phyloP scores from a whole-genome alignment of 2,797 vertebrate species.

The Pseudomugil tenellus region DNA sequence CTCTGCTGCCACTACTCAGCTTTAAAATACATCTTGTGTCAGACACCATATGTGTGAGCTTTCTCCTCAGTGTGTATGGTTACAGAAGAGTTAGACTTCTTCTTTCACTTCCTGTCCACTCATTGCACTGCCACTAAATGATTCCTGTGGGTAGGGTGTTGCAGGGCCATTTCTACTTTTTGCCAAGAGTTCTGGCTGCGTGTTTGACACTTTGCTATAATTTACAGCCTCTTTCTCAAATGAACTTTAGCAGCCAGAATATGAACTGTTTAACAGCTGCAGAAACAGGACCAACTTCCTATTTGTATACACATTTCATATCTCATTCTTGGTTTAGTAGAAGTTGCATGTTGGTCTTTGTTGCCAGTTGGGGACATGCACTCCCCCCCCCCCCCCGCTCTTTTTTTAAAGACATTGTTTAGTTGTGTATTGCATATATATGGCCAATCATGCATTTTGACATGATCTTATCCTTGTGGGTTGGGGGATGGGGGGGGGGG shows the following conservation, averaged over 20 bases:
- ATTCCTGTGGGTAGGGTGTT: not conserved
- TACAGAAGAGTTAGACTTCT: not conserved
- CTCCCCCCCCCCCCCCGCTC: too few relatives aligned
- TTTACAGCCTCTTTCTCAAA: conserved; percentile 9
- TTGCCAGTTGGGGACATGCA: too few relatives aligned
- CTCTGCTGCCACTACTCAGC: not conserved
- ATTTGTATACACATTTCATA: too few relatives aligned
- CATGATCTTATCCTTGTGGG: too few relatives aligned
- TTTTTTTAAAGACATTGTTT: too few relatives aligned
- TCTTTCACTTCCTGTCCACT: not conserved
- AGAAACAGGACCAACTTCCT: too few relatives aligned
- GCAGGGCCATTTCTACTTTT: not conserved
- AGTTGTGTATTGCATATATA: too few relatives aligned
- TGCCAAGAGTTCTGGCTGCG: conserved; percentile 5
- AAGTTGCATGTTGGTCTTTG: too few relatives aligned
- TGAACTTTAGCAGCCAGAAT: conserved; percentile 39
- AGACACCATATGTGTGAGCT: not conserved
- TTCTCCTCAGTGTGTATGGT: not conserved
- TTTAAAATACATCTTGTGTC: not conserved
- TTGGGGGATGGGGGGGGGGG: too few relatives aligned
- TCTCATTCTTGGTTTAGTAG: too few relatives aligned
- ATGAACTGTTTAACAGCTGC: conserved; percentile 26
- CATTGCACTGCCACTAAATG: not conserved
- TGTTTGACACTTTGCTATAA: conserved; percentile 15
- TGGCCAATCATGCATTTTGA: too few relatives aligned